Evolutionary conservation across 2,888 invertebrate genomes (phyloP), one percentile per base, ranked within the genome.

Genomic region (Argynnis bischoffii): DNA sequence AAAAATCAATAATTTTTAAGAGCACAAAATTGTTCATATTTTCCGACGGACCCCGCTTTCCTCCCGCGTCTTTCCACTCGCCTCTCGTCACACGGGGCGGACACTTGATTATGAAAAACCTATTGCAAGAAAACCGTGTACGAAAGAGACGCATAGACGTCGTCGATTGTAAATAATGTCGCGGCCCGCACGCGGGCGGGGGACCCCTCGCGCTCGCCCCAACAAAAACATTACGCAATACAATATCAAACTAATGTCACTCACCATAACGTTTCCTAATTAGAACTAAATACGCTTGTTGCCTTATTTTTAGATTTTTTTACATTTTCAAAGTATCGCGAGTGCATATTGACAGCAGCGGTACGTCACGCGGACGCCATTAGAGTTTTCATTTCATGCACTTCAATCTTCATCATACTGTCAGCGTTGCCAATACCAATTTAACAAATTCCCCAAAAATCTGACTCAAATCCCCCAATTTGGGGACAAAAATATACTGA

Each of bases 1-100:
- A 81, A 92, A 91, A 90, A 92, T 92, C 92, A 92, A 92, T 93
- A 92, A 87, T 87, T 90, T 92, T 90, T 90, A 88, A 86, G 86
- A 87, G 87, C 82, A 86, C 87, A 81, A 85, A 82, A 84, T 86
- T 90, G 89, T 89, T 90, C 89, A 90, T 92, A 90, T 90, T 90
- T 91, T 90, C 88, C 87, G 81, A 79, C 69, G 80, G 85, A 85
- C 82, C 84, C 83, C 80, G 81, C 81, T 81, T 82, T 84, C 83
- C 87, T 80, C 78, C 79, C 82, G 76, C 75, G 76, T 77, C 88
- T 88, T 26, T 26, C 26, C 26, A 26, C 5, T 26, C 26, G 26
- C 4, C 26, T 26, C 26, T 26, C 26, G 26, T 26, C 26, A 85
- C 90, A 64, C 89, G 82, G 81, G 79, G 85, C 79, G 81, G 79